phyloP scores from a whole-genome alignment of 2,888 invertebrate species.

The Drosophila picticornis region DNA sequence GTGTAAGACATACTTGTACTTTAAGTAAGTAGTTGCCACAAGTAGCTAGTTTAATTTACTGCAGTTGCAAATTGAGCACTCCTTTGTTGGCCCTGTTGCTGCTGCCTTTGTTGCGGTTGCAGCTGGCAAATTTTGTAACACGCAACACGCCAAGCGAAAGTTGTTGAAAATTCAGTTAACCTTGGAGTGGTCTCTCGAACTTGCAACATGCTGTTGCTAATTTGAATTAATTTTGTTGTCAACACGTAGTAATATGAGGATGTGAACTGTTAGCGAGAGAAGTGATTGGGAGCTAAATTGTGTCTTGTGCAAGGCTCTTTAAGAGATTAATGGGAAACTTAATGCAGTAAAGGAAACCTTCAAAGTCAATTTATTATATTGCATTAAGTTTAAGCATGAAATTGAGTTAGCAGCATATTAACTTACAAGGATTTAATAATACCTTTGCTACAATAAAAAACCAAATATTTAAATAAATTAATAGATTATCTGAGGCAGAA shows the following conservation, averaged over 20 bases:
- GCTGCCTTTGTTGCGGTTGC: slow-evolving; percentile 17
- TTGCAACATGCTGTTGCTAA: slow-evolving; percentile 58
- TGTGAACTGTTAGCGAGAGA: slow-evolving; percentile 67
- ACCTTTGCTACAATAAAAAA: neutral
- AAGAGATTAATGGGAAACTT: slow-evolving; percentile 17
- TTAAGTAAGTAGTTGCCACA: slow-evolving; percentile 58
- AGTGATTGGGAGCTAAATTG: slow-evolving; percentile 1
- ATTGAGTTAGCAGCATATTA: neutral
- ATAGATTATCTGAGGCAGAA: neutral
- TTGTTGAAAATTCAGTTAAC: slow-evolving; percentile 74
- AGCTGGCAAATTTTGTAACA: slow-evolving; percentile 59
- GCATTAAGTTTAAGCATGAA: neutral
- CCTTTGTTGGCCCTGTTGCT: slow-evolving; percentile 45
- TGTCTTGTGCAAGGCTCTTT: neutral
- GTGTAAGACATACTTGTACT: slow-evolving; percentile 18
- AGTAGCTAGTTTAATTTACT: slow-evolving; percentile 53
- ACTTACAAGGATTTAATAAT: neutral
- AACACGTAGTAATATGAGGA: slow-evolving; percentile 72
- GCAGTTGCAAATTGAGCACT: slow-evolving; percentile 50
- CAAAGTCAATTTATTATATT: neutral
- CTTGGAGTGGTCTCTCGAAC: slow-evolving; percentile 43
- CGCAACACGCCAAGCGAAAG: slow-evolving; percentile 69
- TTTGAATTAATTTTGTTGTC: slow-evolving; percentile 79
- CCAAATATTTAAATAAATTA: neutral
- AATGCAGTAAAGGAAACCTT: slow-evolving; percentile 1